phyloP scores from a whole-genome alignment of 2,113 vertebrate genomes.

The Crotalus horridus region DNA sequence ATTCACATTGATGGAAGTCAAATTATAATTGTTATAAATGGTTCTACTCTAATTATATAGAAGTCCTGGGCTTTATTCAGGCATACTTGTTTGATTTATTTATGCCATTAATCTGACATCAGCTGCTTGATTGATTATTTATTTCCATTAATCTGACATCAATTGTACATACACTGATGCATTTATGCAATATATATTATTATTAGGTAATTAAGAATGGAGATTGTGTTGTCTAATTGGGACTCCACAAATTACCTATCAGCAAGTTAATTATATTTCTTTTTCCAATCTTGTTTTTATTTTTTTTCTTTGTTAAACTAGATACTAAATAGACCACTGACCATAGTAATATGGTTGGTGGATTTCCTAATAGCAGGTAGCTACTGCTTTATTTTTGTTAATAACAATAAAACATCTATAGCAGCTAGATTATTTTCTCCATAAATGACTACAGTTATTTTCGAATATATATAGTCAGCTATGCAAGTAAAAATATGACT shows the following conservation, averaged over 20 bases:
- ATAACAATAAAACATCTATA: background rate
- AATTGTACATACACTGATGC: background rate
- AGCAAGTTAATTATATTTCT: background rate
- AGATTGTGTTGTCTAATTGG: background rate
- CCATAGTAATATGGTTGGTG: background rate
- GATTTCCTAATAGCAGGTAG: background rate
- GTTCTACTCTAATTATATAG: background rate
- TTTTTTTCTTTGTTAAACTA: background rate
- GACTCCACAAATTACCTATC: background rate
- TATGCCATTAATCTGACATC: background rate
- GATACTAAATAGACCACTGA: background rate
- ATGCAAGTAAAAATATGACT: too few relatives aligned
- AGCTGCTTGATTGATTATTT: background rate
- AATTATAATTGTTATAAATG: background rate
- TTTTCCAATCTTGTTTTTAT: background rate
- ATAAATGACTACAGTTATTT: background rate
- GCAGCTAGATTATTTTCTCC: background rate
- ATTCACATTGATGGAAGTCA: background rate
- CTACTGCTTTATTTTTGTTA: background rate
- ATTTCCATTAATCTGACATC: background rate
- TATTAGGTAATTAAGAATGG: background rate
- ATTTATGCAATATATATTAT: constrained; percentile 9
- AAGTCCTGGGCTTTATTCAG: background rate
- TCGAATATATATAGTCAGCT: too few relatives aligned
- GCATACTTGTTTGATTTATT: background rate